Percentiles rank a stretch among this genome's conserved stretches.
These are phyloP conservation scores for Hemistola chrysoprasaria DNA, from an alignment of 2,888 invertebrate genomes.

Conservation along the genomic window DNA sequence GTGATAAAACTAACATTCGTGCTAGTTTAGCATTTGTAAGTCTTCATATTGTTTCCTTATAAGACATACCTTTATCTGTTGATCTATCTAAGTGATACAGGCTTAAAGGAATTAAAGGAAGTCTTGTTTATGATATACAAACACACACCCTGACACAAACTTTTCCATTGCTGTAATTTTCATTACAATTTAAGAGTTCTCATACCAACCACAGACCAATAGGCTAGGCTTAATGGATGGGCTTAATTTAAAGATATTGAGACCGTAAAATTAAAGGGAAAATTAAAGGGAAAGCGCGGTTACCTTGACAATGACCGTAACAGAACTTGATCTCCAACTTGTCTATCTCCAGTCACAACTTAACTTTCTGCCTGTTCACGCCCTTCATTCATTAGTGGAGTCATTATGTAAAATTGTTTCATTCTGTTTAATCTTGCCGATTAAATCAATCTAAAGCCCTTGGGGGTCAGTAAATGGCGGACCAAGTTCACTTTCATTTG, in stretches of 20 bases:
- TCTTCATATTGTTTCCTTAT: no score
- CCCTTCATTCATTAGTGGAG: conserved; percentile 31
- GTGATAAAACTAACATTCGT: no score
- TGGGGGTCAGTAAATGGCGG: conserved; percentile 36
- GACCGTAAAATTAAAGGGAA: conserved; percentile 21
- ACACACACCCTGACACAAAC: no score
- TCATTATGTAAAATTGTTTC: conserved; percentile 37
- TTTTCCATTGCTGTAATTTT: no score
- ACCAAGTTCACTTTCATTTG: conserved; percentile 35
- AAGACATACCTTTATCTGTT: no score
- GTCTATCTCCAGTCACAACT: conserved; percentile 15
- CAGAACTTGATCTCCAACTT: conserved; percentile 15
- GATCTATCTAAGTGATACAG: no score
- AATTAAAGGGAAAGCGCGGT: conserved; percentile 25
- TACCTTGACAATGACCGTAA: conserved; percentile 22
- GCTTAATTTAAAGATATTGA: conserved; percentile 6
- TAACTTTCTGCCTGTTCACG: conserved; percentile 14
- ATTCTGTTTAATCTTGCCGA: conserved; percentile 35
- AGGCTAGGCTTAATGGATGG: conserved; percentile 2
- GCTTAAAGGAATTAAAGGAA: no score
- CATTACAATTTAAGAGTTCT: no score
- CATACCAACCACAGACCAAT: no score
- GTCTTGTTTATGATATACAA: no score
- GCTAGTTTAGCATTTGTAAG: no score
- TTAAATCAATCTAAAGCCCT: conserved; percentile 45